Conservation (phyloP, 2,113 vertebrate species). For the Oryzias javanicus region DNA sequence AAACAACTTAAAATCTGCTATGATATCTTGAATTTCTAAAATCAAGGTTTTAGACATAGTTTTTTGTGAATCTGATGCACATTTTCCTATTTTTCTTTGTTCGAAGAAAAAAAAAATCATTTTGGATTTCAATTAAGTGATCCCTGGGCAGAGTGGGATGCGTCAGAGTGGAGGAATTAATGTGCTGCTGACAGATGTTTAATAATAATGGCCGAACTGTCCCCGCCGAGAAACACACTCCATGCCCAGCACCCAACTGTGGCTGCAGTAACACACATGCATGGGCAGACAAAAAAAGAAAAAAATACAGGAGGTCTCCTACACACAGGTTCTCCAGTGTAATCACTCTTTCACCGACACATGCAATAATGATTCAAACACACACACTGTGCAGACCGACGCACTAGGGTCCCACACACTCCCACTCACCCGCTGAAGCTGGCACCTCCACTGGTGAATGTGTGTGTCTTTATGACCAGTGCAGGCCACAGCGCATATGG, state of each 20-base stretch:
- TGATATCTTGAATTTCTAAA: background rate
- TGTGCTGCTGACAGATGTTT: slow-evolving; percentile 76
- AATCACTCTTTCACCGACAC: slow-evolving; percentile 60
- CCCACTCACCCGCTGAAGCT: slow-evolving; percentile 21
- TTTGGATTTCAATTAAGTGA: slow-evolving; percentile 77
- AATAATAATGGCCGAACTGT: slow-evolving; percentile 72
- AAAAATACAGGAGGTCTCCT: slow-evolving; percentile 16
- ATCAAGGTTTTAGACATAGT: background rate
- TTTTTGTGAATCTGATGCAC: slow-evolving; percentile 18
- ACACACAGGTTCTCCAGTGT: slow-evolving; percentile 32
- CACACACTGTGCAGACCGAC: slow-evolving; percentile 38
- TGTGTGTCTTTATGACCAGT: slow-evolving; percentile 62
- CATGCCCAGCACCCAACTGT: slow-evolving; percentile 50
- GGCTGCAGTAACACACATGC: slow-evolving; percentile 38
- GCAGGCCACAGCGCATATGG: slow-evolving; percentile 72
- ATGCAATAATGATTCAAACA: slow-evolving; percentile 59
- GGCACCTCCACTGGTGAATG: slow-evolving; percentile 22
- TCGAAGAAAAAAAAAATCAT: slow-evolving; percentile 66
- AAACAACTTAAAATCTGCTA: too few relatives aligned
- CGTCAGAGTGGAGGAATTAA: slow-evolving; percentile 69
- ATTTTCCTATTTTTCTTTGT: slow-evolving; percentile 46
- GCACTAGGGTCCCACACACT: slow-evolving; percentile 30
- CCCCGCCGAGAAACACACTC: slow-evolving; percentile 67
- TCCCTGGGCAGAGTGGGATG: slow-evolving; percentile 71
- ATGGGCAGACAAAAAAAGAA: slow-evolving; percentile 25